Conservation (phyloP, 2,888 invertebrate species). For the Drosophila cracens region DNA sequence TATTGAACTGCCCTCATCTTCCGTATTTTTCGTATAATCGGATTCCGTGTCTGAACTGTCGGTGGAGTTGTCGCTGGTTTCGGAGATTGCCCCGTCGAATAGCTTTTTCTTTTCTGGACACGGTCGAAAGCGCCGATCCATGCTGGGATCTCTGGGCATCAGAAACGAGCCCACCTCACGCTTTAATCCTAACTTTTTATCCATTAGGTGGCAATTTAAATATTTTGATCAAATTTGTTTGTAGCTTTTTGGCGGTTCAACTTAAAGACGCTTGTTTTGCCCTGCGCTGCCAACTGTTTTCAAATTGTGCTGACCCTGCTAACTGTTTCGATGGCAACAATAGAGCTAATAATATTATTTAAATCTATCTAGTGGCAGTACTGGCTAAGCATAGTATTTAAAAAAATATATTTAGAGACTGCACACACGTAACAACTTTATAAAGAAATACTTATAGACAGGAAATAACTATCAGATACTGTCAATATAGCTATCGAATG, state of each 20-base stretch:
- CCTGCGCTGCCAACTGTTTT: constrained; percentile 25
- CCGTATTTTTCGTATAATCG: constrained; percentile 41
- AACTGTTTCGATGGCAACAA: constrained; percentile 15
- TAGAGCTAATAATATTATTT: neutral
- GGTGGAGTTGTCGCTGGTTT: constrained; percentile 57
- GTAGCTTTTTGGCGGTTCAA: constrained; percentile 51
- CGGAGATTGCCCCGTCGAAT: constrained; percentile 67
- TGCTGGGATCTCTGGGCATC: constrained; percentile 79
- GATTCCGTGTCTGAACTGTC: constrained; percentile 62
- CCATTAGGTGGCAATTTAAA: constrained; percentile 24
- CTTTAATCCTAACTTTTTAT: constrained; percentile 16
- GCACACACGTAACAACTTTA: neutral
- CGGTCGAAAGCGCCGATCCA: constrained; percentile 81
- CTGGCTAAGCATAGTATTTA: neutral
- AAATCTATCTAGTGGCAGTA: constrained; percentile 1
- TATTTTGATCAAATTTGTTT: neutral
- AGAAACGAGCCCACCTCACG: constrained; percentile 80
- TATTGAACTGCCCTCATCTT: constrained; percentile 43
- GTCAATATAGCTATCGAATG: neutral
- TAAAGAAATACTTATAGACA: neutral
- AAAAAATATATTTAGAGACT: neutral
- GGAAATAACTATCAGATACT: neutral
- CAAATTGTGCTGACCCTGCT: constrained; percentile 9
- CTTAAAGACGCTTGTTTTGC: constrained; percentile 42
- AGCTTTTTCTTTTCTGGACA: constrained; percentile 71